Evolutionary conservation across 2,888 invertebrate genomes (phyloP).

Genomic region (Lasius fuliginosus): DNA sequence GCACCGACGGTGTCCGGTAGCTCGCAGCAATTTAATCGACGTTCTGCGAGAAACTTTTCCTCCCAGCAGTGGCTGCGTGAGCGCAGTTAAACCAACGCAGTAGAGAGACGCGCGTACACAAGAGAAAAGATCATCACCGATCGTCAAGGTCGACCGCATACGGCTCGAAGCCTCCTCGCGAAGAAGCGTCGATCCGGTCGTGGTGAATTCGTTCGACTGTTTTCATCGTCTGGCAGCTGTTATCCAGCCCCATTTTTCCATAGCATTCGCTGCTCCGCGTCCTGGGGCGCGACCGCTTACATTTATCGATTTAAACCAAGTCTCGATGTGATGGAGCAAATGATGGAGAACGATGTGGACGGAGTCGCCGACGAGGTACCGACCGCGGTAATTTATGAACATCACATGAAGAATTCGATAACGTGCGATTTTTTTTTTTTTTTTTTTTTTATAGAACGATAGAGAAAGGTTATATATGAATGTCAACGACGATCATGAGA

Average conservation of each 20-base stretch:
- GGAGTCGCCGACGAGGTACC: constrained; percentile 31
- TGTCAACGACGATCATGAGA: neutral
- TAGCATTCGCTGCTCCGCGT: constrained; percentile 43
- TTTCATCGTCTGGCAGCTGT: constrained; percentile 72
- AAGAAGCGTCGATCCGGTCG: constrained; percentile 67
- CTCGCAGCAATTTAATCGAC: constrained; percentile 76
- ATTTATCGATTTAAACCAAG: constrained; percentile 33
- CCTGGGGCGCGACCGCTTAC: constrained; percentile 49
- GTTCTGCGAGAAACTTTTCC: constrained; percentile 72
- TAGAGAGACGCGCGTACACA: constrained; percentile 28
- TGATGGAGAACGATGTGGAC: constrained; percentile 34
- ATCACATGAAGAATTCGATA: neutral
- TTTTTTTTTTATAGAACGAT: constrained; percentile 12
- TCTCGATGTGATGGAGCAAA: constrained; percentile 47
- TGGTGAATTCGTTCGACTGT: constrained; percentile 74
- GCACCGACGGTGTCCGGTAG: constrained; percentile 73
- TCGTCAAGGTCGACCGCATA: constrained; percentile 75
- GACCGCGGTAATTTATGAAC: constrained; percentile 9
- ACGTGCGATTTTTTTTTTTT: neutral
- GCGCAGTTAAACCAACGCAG: constrained; percentile 64
- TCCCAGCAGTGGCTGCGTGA: constrained; percentile 39
- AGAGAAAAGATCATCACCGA: constrained; percentile 73
- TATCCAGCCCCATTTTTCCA: constrained; percentile 49
- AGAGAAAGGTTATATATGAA: constrained; percentile 13
- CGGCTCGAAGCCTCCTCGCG: constrained; percentile 70